A percentile compares a stretch with the other conserved stretches of the same genome.
These are phyloP conservation scores for Diplolepis rosae DNA, from an alignment of 2,888 invertebrate species.

Conservation along the genomic window DNA sequence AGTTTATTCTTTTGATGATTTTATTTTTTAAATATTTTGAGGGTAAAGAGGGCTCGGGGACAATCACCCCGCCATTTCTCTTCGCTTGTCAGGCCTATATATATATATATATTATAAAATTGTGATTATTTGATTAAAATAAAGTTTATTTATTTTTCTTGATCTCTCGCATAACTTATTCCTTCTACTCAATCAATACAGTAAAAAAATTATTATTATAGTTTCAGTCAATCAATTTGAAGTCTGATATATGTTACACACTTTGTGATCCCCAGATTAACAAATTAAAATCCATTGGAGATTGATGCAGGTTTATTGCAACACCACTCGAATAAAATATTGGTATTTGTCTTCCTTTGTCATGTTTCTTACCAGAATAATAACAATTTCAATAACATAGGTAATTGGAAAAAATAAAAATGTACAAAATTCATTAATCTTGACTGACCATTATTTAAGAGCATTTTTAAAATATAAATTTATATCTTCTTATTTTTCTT, in stretches of 20 bases:
- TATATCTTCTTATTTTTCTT: neutral
- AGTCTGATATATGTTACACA: neutral
- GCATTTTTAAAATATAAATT: neutral
- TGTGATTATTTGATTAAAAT: too few species aligned
- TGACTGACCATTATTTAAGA: neutral
- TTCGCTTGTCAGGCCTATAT: too few species aligned
- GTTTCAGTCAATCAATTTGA: neutral
- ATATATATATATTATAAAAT: neutral
- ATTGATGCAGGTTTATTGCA: neutral
- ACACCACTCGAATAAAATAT: too few species aligned
- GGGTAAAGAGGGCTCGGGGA: too few species aligned
- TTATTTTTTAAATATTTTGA: too few species aligned
- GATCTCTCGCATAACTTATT: neutral
- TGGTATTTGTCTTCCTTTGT: neutral
- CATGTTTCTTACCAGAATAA: too few species aligned
- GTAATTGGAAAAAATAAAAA: neutral
- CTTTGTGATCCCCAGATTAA: neutral
- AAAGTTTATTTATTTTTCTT: slow-evolving; percentile 1
- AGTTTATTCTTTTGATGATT: too few species aligned
- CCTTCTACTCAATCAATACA: neutral
- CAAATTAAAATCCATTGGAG: neutral
- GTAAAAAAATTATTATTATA: neutral
- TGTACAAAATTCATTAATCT: neutral
- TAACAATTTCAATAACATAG: neutral
- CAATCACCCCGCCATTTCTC: too few species aligned